Evolutionary conservation across 2,888 invertebrate genomes (phyloP).

Genomic region (Emmelina monodactyla): DNA sequence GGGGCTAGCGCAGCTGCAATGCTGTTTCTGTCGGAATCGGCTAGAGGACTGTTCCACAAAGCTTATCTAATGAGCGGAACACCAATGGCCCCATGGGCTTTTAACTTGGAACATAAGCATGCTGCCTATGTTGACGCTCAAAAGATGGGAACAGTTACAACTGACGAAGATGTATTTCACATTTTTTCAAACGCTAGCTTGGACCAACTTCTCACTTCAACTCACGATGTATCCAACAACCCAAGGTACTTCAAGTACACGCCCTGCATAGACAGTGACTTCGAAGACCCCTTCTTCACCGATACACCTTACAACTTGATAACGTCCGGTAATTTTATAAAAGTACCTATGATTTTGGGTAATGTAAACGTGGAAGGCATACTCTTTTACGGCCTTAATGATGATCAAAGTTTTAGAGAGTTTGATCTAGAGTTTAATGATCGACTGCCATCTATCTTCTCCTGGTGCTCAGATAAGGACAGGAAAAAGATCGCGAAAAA

Average conservation of each 20-base stretch:
- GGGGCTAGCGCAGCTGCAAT: slow-evolving; percentile 43
- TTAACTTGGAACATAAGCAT: slow-evolving; percentile 31
- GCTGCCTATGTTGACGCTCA: slow-evolving; percentile 34
- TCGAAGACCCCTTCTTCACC: slow-evolving; percentile 37
- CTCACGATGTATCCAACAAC: slow-evolving; percentile 33
- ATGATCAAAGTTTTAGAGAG: slow-evolving; percentile 27
- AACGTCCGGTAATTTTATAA: slow-evolving; percentile 35
- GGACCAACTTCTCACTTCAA: slow-evolving; percentile 27
- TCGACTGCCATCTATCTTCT: slow-evolving; percentile 42
- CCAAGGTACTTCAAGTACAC: slow-evolving; percentile 44
- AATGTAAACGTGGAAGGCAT: slow-evolving; percentile 38
- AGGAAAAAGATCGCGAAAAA: slow-evolving; percentile 27
- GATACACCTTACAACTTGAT: slow-evolving; percentile 41
- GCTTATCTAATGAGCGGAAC: slow-evolving; percentile 45
- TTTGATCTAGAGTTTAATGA: slow-evolving; percentile 34
- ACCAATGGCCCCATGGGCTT: slow-evolving; percentile 43
- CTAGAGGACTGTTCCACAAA: slow-evolving; percentile 46
- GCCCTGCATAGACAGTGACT: slow-evolving; percentile 40
- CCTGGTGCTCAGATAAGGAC: slow-evolving; percentile 32
- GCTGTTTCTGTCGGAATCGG: slow-evolving; percentile 39
- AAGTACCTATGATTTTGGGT: slow-evolving; percentile 45
- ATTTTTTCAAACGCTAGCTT: slow-evolving; percentile 28
- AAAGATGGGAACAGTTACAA: slow-evolving; percentile 26
- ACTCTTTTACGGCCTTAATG: slow-evolving; percentile 40
- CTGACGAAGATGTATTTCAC: slow-evolving; percentile 27